phyloP scores from a whole-genome alignment of 2,888 invertebrate species.

The Phaedon cochleariae region DNA sequence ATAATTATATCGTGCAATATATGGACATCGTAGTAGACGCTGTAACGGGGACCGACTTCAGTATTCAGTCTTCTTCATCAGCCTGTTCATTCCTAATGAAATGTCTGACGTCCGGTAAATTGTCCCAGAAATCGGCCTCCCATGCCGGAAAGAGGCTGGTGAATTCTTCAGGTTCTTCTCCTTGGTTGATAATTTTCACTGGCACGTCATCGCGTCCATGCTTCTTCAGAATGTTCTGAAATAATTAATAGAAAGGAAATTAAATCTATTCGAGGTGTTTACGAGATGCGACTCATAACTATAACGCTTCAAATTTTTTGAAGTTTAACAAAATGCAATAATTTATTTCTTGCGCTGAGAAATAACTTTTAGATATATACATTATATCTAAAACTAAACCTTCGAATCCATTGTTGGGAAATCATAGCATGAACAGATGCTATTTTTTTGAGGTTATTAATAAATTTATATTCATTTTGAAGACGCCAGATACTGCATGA shows the following conservation, averaged over 20 bases:
- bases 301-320: not conserved
- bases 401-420: no score
- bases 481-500: no score
- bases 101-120: conserved; percentile 38
- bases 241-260: conserved; percentile 11
- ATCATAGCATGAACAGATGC: no score
- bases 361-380: no score
- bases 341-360: no score
- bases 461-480: no score
- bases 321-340: no score
- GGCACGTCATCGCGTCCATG: conserved; percentile 73
- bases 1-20: not conserved
- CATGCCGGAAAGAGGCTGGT: conserved; percentile 79
- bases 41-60: not conserved
- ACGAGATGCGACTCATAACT: not conserved
- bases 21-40: not conserved
- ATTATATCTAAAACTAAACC: no score
- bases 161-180: conserved; percentile 78
- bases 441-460: no score
- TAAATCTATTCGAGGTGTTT: not conserved
- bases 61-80: conserved; percentile 30
- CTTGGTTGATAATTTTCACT: conserved; percentile 77
- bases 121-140: conserved; percentile 73
- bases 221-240: conserved; percentile 65
- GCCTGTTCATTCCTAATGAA: conserved; percentile 33